phyloP scores from a whole-genome alignment of 2,797 vertebrate genomes.

The Hozukius guyotensis region DNA sequence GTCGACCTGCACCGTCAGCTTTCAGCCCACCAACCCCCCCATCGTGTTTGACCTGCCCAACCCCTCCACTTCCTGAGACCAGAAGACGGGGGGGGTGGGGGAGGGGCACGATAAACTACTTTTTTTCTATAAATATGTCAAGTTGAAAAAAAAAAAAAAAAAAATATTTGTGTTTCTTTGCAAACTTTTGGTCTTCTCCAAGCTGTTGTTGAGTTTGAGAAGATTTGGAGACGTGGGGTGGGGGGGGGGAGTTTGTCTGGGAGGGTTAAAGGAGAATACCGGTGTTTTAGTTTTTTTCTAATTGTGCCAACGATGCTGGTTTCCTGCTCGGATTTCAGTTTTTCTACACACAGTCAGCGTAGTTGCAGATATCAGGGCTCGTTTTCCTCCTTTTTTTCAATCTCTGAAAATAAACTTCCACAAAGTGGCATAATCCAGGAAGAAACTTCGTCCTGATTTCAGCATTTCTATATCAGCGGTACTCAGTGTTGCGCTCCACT shows the following conservation, averaged over 20 bases:
- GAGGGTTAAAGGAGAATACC: conserved; percentile 68
- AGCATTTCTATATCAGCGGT: not conserved
- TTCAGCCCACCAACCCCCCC: conserved; percentile 97
- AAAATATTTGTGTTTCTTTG: conserved; percentile 84
- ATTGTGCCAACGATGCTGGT: conserved; percentile 42
- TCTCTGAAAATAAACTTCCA: not conserved
- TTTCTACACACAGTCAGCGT: not conserved
- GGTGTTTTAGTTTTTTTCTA: conserved; percentile 19
- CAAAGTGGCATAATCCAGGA: not conserved
- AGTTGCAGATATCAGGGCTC: not conserved
- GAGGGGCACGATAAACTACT: conserved; percentile 58
- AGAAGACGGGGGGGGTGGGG: conserved; percentile 37
- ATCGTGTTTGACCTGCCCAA: conserved; percentile 98
- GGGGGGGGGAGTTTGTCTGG: not conserved
- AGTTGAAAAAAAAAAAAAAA: conserved; percentile 41
- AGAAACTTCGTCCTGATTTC: not conserved
- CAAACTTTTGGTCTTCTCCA: conserved; percentile 83
- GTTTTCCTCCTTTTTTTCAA: not conserved
- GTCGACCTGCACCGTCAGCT: conserved; percentile 97
- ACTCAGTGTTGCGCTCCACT: not conserved
- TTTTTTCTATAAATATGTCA: conserved; percentile 85
- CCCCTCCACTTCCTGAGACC: conserved; percentile 93
- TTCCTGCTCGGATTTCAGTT: not conserved
- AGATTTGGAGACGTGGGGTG: conserved; percentile 32
- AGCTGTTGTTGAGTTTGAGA: conserved; percentile 82